Base-by-base conservation (phyloP, 2,113 vertebrate species). In the Gymnorhina tibicen region DNA sequence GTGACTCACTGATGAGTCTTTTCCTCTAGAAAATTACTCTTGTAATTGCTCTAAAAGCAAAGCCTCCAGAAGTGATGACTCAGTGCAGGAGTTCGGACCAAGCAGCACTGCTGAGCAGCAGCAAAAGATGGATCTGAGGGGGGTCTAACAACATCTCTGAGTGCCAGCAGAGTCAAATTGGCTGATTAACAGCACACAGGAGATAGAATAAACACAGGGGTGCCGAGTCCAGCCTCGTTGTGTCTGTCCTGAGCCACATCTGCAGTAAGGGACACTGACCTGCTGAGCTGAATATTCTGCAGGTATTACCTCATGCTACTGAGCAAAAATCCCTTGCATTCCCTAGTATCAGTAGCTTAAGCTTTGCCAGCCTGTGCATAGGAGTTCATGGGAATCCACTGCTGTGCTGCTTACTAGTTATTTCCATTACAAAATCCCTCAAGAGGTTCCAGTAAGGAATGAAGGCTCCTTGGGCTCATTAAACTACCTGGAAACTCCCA, bases 391-490 rank as follows among this genome's bases (percentile, higher is more conserved):
- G 72, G 79, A 86, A 92, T 47, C 63, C 68, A 77, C 67, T 83
- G 79, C 83, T 89, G 33, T 27, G 81, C 80, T 96, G 53, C 88
- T 86, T 74, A 74, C 91, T 20, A 62, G 79, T 42, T 93, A 62
- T 89, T 93, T 88, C 86, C 72, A 91, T 88, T 46, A 74, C 59
- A 92, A 93, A 95, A 95, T 95, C 72, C 68, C 72, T 89, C 83
- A 77, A 81, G 76, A 96, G 68, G 26, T 76, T 92, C 68, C 92
- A 92, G 72, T 39, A 70, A 74, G 88, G 68, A 94, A 67, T 46
- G 91, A 92, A 86, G 58, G 42, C 32, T 93, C 68, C 83, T 88
- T 86, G 88, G 83, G 64, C 68, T 94, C 80, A 80, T 92, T 74
- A 94, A 95, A 83, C 67, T 80, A 84, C 75, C 83, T 95, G 88